A percentile compares a stretch with the other conserved stretches of the same genome.
Conservation (phyloP, 2,888 invertebrate species). For the Eilema sororculum region DNA sequence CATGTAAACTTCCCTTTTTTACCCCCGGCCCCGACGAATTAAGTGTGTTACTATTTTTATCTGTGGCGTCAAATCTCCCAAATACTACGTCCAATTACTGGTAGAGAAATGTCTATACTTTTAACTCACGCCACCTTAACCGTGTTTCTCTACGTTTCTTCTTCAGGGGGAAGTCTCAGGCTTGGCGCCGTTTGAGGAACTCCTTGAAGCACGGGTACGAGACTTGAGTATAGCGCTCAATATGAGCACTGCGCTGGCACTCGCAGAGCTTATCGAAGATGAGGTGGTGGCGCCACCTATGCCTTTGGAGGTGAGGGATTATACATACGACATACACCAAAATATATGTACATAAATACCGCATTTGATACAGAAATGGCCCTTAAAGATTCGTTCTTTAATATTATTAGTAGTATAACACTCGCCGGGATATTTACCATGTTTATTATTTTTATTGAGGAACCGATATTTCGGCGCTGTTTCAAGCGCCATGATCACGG, state of each 20-base stretch:
- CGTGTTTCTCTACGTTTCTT: not conserved
- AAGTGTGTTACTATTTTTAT: too few species aligned
- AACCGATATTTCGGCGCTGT: too few species aligned
- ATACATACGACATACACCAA: not conserved
- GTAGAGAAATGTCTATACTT: not conserved
- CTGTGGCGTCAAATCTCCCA: too few species aligned
- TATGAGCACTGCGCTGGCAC: conserved; percentile 93
- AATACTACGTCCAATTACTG: too few species aligned
- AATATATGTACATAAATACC: too few species aligned
- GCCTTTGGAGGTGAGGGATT: conserved; percentile 90
- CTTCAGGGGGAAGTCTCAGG: conserved; percentile 67
- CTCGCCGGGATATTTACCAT: too few species aligned
- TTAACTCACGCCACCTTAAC: not conserved
- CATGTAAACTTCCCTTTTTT: not conserved
- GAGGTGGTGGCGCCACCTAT: conserved; percentile 93
- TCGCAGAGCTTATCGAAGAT: conserved; percentile 95
- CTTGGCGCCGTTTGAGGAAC: conserved; percentile 76
- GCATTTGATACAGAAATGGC: too few species aligned
- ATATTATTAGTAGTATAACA: too few species aligned
- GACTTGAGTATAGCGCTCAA: conserved; percentile 90
- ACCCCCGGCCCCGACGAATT: too few species aligned
- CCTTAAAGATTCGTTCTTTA: too few species aligned
- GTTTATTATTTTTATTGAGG: too few species aligned
- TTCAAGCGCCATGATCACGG: too few species aligned
- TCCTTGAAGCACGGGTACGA: conserved; percentile 88